A percentile compares a stretch with the other conserved stretches of the same genome.
These are phyloP conservation scores for Tragopan temminckii DNA, from an alignment of 2,797 vertebrate species.

Conservation along the genomic window DNA sequence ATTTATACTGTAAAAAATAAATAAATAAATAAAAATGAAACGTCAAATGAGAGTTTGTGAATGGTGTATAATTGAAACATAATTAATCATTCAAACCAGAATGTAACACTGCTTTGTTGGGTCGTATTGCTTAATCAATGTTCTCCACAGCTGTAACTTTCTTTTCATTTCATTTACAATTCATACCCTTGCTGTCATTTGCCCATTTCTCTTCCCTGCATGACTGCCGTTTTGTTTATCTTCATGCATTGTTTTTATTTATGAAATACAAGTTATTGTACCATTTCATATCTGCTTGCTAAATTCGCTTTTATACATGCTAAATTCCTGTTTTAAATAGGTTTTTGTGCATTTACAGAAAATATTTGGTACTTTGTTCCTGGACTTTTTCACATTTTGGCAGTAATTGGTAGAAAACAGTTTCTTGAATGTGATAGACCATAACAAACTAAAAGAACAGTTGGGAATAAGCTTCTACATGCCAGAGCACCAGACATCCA, in stretches of 20 bases:
- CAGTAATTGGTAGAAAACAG: conserved; percentile 76
- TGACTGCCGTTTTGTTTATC: conserved; percentile 65
- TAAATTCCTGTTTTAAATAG: conserved; percentile 61
- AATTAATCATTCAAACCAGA: conserved; percentile 38
- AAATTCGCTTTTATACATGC: conserved; percentile 43
- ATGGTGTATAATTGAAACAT: conserved; percentile 46
- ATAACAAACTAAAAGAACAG: conserved; percentile 22
- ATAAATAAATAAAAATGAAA: neutral
- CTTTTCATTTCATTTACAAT: conserved; percentile 59
- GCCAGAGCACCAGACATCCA: conserved; percentile 36
- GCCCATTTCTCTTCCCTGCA: conserved; percentile 60
- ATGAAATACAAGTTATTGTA: conserved; percentile 54
- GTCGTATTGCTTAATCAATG: conserved; percentile 59
- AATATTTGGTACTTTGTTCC: conserved; percentile 69
- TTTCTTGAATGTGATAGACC: conserved; percentile 72
- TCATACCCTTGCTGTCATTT: conserved; percentile 62
- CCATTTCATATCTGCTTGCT: conserved; percentile 50
- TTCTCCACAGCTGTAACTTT: conserved; percentile 59
- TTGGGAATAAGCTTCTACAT: conserved; percentile 54
- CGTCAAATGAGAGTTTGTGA: neutral
- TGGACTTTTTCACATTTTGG: conserved; percentile 75
- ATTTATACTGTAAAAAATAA: conserved; percentile 1
- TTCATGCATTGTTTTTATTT: conserved; percentile 71
- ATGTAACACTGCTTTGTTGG: neutral
- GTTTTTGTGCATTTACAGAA: conserved; percentile 64